A percentile compares a stretch with the other conserved stretches of the same genome.
These are phyloP conservation scores for Megalops atlanticus DNA, from an alignment of 2,113 vertebrate genomes.

Conservation along the genomic window DNA sequence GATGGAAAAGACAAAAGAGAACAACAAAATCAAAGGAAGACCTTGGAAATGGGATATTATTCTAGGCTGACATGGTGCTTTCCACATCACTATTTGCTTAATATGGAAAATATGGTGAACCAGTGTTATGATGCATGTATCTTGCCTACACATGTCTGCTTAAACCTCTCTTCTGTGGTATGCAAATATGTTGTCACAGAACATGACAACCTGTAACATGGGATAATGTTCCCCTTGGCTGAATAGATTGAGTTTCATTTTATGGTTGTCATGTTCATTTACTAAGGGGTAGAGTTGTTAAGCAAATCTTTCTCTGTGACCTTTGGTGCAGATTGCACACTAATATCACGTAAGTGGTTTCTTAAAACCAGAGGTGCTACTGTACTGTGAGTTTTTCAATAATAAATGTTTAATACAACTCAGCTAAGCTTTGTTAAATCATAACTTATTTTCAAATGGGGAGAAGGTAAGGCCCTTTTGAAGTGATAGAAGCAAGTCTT, in stretches of 20 bases:
- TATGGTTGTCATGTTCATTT: constrained; percentile 5
- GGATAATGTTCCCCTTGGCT: neutral
- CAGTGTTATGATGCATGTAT: too few species aligned
- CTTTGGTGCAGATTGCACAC: constrained; percentile 18
- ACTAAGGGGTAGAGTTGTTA: neutral
- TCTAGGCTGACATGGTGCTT: too few species aligned
- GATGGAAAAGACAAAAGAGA: too few species aligned
- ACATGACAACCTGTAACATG: neutral
- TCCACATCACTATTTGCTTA: too few species aligned
- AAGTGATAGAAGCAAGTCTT: neutral
- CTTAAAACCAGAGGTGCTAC: neutral
- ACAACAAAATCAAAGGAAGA: too few species aligned
- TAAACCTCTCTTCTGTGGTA: too few species aligned
- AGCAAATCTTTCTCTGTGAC: constrained; percentile 17
- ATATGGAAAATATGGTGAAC: too few species aligned
- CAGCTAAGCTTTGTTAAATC: constrained; percentile 13
- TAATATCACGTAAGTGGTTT: neutral
- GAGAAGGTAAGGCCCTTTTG: neutral
- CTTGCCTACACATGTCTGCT: too few species aligned
- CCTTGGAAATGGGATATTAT: too few species aligned
- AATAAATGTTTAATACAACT: constrained; percentile 13
- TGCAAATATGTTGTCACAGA: too few species aligned
- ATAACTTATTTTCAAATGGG: constrained; percentile 11
- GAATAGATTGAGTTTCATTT: constrained; percentile 13
- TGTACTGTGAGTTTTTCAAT: neutral